Evolutionary conservation across 2,888 invertebrate species (phyloP).

Genomic region (Drosophila neoperkinsi): DNA sequence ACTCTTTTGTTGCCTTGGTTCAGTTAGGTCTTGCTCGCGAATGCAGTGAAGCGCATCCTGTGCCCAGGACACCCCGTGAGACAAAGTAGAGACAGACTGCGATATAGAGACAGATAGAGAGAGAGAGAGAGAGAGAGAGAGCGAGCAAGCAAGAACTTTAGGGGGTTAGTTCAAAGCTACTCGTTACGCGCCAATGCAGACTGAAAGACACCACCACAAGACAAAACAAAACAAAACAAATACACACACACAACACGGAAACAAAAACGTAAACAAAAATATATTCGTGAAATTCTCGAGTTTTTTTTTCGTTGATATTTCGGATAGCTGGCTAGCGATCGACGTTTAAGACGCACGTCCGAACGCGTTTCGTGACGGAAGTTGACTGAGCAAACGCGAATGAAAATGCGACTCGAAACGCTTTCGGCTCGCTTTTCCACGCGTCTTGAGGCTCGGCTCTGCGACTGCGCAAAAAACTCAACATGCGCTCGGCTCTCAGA

Average conservation of each 20-base stretch:
- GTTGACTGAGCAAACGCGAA: constrained; percentile 80
- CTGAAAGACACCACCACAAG: constrained; percentile 58
- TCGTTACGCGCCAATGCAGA: constrained; percentile 71
- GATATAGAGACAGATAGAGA: constrained; percentile 2
- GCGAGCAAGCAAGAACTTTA: constrained; percentile 4
- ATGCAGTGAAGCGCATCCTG: constrained; percentile 75
- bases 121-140: neutral
- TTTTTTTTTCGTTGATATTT: constrained; percentile 14
- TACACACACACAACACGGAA: constrained; percentile 26
- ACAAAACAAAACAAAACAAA: constrained; percentile 27
- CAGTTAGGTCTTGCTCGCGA: too few species aligned
- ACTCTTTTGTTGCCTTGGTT: too few species aligned
- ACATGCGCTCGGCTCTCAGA: constrained; percentile 33
- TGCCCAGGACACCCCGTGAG: constrained; percentile 47
- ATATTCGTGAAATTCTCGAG: constrained; percentile 44
- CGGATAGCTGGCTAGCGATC: constrained; percentile 19
- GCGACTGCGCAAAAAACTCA: constrained; percentile 56
- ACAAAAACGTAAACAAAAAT: constrained; percentile 42
- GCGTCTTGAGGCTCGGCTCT: constrained; percentile 5
- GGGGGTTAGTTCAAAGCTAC: constrained; percentile 36
- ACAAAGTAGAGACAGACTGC: neutral
- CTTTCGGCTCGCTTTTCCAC: constrained; percentile 22
- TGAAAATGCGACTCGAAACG: constrained; percentile 37
- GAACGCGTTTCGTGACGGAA: constrained; percentile 83
- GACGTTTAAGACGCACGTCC: constrained; percentile 72